Conservation (phyloP, 1,140 invertebrate species). For the Homarus americanus region DNA sequence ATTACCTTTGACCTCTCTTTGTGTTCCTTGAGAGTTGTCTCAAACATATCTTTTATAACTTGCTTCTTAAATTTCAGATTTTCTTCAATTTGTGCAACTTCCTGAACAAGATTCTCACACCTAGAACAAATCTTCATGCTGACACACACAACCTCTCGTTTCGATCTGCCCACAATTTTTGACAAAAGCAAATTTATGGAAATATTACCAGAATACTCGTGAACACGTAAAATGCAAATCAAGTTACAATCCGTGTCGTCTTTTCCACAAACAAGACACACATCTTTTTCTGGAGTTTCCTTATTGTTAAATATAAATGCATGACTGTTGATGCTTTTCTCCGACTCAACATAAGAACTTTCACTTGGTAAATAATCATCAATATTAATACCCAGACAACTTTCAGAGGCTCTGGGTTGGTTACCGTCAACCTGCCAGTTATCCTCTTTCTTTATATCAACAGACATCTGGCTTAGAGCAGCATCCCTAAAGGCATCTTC, state of each 20-base stretch:
- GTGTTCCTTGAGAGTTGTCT: slow-evolving; percentile 38
- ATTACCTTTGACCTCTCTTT: slow-evolving; percentile 25
- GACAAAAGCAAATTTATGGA: slow-evolving; percentile 20
- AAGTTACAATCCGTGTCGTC: slow-evolving; percentile 15
- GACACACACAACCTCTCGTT: slow-evolving; percentile 42
- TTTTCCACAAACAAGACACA: slow-evolving; percentile 64
- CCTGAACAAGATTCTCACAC: slow-evolving; percentile 46
- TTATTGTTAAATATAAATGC: neutral
- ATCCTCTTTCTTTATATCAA: neutral
- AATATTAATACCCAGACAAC: slow-evolving; percentile 23
- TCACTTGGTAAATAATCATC: slow-evolving; percentile 26
- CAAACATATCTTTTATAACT: slow-evolving; percentile 57
- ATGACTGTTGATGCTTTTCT: neutral
- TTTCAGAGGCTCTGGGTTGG: neutral
- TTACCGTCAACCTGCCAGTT: neutral
- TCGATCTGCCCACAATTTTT: slow-evolving; percentile 46
- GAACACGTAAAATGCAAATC: neutral
- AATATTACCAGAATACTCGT: slow-evolving; percentile 9
- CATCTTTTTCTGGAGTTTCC: neutral
- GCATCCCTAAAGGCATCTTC: neutral
- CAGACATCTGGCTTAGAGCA: neutral
- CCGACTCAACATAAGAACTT: slow-evolving; percentile 5
- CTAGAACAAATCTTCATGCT: slow-evolving; percentile 50
- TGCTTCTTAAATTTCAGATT: slow-evolving; percentile 59
- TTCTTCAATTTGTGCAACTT: slow-evolving; percentile 54